Conservation (phyloP, 2,797 vertebrate genomes). For the Strix occidentalis region DNA sequence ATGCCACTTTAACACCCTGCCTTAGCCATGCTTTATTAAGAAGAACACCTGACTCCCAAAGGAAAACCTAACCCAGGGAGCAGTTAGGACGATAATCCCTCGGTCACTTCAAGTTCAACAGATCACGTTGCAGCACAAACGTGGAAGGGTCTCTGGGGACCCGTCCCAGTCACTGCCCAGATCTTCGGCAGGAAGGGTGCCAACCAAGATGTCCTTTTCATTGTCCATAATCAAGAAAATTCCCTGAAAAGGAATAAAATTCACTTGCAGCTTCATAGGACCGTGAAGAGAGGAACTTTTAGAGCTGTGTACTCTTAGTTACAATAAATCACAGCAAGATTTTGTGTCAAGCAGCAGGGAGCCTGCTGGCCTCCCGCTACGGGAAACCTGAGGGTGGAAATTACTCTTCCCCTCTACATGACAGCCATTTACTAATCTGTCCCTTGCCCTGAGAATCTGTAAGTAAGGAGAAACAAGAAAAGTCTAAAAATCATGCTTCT, state of each 20-base stretch:
- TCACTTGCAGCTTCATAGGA: background rate
- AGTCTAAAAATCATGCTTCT: background rate
- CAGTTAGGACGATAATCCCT: background rate
- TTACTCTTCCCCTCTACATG: background rate
- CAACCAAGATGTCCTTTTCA: background rate
- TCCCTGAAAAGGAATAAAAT: background rate
- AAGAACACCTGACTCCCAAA: background rate
- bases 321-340: background rate
- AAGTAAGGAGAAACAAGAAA: background rate
- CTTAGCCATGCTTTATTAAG: background rate
- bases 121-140: background rate
- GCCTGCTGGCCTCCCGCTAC: fast-evolving
- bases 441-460: background rate
- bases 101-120: background rate
- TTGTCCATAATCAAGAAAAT: background rate
- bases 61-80: background rate
- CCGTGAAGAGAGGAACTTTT: background rate
- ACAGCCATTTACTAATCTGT: background rate
- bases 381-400: background rate
- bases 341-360: background rate
- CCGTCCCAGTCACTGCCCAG: background rate
- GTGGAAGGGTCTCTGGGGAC: background rate
- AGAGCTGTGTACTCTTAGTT: background rate
- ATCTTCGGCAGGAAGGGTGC: background rate
- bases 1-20: background rate